Conservation (phyloP, 92 coral and sea anemone species). For the Phenganax subtilis region DNA sequence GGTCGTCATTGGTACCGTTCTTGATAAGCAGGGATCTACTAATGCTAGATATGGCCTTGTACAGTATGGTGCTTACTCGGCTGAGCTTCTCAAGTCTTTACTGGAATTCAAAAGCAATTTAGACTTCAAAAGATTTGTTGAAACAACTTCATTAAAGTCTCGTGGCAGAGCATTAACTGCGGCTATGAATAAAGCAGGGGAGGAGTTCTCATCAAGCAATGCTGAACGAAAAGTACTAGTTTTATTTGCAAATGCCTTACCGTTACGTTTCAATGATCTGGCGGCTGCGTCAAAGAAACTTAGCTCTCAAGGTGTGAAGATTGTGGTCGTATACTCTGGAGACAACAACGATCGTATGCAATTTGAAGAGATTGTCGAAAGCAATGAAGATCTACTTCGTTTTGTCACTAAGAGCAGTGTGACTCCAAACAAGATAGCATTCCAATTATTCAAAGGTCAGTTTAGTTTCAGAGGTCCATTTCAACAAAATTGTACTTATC, state of each 20-base stretch:
- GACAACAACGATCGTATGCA: neutral
- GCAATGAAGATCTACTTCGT: slow-evolving; percentile 4
- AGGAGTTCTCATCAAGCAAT: slow-evolving; percentile 24
- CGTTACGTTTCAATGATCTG: neutral
- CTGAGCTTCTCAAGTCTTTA: slow-evolving; percentile 38
- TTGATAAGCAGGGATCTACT: slow-evolving; percentile 42
- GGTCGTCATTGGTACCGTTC: slow-evolving; percentile 38
- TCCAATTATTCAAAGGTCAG: slow-evolving; percentile 36
- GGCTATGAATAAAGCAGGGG: slow-evolving; percentile 34
- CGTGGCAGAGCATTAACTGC: slow-evolving; percentile 27
- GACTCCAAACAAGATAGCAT: slow-evolving; percentile 15
- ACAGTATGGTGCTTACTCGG: slow-evolving; percentile 43
- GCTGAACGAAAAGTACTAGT: slow-evolving; percentile 27
- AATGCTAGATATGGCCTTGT: slow-evolving; percentile 47
- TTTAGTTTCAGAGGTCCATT: neutral
- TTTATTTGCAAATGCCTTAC: slow-evolving; percentile 14
- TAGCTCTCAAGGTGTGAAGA: slow-evolving; percentile 11
- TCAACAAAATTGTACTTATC: neutral
- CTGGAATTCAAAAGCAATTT: slow-evolving; percentile 38
- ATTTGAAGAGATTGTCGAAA: slow-evolving; percentile 6
- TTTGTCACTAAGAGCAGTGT: neutral
- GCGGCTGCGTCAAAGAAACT: slow-evolving; percentile 4
- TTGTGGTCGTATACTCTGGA: slow-evolving; percentile 28
- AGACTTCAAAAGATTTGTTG: slow-evolving; percentile 31
- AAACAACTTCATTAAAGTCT: slow-evolving; percentile 8